Evolutionary conservation across 2,888 invertebrate species (phyloP), one percentile per base, ranked within the genome.

Genomic region (Microplitis manilae): DNA sequence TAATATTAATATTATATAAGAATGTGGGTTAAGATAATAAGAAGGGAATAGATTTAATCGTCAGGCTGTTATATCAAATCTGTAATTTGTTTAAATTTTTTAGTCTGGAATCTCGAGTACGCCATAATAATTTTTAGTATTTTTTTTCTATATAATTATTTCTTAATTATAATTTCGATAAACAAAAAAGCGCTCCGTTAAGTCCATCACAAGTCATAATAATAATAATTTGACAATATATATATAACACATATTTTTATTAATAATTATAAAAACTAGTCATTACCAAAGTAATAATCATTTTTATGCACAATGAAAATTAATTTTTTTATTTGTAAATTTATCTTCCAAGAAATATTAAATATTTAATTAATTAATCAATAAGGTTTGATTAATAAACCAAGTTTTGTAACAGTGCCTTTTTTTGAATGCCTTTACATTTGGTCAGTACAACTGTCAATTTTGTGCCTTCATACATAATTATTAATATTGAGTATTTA

Each of bases 221-320:
- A 77, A 79, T 39, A 69, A 65, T 78, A 78, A 65, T 75, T 76
- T 72, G 70, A 77, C 75, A 75, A 77, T 76, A 73, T 81, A 79
- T 50, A 50, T 13, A 81, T 84, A 86, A 85, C 84, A 59, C 8
- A 62, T 15, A 83, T 85, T 85, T 85, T 81, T 84, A 85, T 50
- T 13, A 50, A 50, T 50, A 50, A 50, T 50, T 50, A 50, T 50
- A 87, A 87, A 86, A 87, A 87, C 89, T 89, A 89, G 89, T 89
- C 89, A 89, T 88, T 89, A 88, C 89, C 89, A 89, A 89, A 89
- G 89, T 89, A 87, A 89, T 84, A 85, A 80, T 80, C 67, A 75
- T 79, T 81, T 77, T 20, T 70, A 70, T 68, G 73, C 68, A 73
- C 68, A 60, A 73, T 65, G 6, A 70, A 69, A 67, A 70, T 50